These are phyloP conservation scores for Microcebus ravelobensis DNA, from an alignment of 2,113 vertebrate genomes.

Conservation along the genomic window DNA sequence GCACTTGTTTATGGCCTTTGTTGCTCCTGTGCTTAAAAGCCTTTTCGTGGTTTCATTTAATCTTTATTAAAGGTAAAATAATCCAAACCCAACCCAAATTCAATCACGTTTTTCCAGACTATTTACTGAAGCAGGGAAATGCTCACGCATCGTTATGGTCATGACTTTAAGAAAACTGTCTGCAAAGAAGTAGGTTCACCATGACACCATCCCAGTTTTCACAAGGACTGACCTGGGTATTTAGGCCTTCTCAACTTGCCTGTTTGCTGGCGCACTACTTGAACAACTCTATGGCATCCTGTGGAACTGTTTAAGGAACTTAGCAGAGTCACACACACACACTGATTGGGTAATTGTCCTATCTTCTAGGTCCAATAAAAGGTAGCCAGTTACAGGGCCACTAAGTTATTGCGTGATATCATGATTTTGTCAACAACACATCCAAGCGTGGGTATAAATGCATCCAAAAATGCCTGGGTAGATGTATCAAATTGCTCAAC, in stretches of 20 bases:
- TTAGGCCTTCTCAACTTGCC: not conserved
- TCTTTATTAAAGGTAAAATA: not conserved
- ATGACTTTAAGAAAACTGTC: not conserved
- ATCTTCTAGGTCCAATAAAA: not conserved
- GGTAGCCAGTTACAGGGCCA: not conserved
- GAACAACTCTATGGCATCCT: not conserved
- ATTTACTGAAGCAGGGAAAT: not conserved
- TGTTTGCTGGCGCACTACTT: not conserved
- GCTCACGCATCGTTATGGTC: not conserved
- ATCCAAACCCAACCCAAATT: not conserved
- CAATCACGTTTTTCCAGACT: not conserved
- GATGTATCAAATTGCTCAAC: not conserved
- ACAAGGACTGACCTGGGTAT: not conserved
- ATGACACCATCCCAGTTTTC: not conserved
- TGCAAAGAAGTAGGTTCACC: not conserved
- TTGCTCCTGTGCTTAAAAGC: not conserved
- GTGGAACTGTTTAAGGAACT: not conserved
- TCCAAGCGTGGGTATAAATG: not conserved
- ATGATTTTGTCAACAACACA: not conserved
- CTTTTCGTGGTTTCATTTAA: not conserved
- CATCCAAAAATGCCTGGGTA: not conserved
- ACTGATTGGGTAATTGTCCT: not conserved
- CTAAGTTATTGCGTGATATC: not conserved
- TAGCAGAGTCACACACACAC: not conserved
- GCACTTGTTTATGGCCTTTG: not conserved